phyloP scores from a whole-genome alignment of 1,140 invertebrate species.

The Hypsibius dujardini region DNA sequence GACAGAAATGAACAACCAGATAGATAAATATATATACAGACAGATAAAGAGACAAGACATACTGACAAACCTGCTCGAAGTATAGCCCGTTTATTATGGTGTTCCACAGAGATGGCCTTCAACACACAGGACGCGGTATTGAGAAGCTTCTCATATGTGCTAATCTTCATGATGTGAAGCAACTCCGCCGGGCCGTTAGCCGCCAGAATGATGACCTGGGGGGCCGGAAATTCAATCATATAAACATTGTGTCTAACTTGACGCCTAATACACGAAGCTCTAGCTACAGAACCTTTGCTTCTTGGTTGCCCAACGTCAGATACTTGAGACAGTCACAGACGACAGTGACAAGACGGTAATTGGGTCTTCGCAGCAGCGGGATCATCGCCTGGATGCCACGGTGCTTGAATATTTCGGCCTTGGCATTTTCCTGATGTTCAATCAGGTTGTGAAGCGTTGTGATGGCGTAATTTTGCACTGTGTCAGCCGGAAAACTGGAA shows the following conservation, averaged over 20 bases:
- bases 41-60: neutral
- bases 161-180: constrained; percentile 86
- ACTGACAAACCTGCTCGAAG: constrained; percentile 33
- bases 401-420: constrained; percentile 86
- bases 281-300: constrained; percentile 50
- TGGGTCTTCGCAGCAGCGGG: constrained; percentile 76
- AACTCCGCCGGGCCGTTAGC: constrained; percentile 89
- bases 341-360: constrained; percentile 90
- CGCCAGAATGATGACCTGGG: constrained; percentile 70
- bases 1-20: neutral
- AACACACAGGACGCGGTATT: constrained; percentile 94
- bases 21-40: neutral
- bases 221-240: neutral
- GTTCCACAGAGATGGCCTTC: constrained; percentile 47
- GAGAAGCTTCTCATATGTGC: constrained; percentile 91
- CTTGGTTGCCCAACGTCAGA: constrained; percentile 93
- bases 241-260: neutral
- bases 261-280: neutral
- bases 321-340: constrained; percentile 98
- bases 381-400: constrained; percentile 97
- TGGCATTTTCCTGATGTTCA: constrained; percentile 93
- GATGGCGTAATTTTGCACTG: constrained; percentile 91
- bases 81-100: constrained; percentile 36
- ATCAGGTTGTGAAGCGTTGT: constrained; percentile 93
- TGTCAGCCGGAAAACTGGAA: constrained; percentile 73